These are phyloP conservation scores for Myioborus miniatus DNA, from an alignment of 2,797 vertebrate genomes.

Conservation along the genomic window DNA sequence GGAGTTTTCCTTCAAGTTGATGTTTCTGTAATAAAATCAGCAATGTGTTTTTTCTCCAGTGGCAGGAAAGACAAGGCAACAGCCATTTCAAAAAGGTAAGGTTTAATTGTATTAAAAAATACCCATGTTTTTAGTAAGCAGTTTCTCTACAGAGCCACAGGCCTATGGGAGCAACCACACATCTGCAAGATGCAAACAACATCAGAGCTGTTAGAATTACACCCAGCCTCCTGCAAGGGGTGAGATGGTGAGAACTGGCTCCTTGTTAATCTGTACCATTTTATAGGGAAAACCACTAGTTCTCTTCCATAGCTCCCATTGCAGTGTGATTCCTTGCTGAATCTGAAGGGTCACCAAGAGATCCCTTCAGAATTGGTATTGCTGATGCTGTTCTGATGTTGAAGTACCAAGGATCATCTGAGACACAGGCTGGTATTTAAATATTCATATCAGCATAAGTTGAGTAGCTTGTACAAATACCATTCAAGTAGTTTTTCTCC, in stretches of 20 bases:
- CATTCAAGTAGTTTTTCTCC: neutral
- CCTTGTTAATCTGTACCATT: neutral
- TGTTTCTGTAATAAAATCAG: neutral
- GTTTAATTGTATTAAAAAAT: conserved; percentile 77
- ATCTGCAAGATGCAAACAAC: conserved; percentile 59
- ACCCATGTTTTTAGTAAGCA: conserved; percentile 67
- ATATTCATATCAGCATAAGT: neutral
- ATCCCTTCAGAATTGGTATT: neutral
- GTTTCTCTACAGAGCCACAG: conserved; percentile 43
- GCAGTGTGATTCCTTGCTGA: neutral
- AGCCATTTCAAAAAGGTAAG: conserved; percentile 73
- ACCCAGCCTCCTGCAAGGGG: neutral
- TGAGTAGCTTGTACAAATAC: neutral
- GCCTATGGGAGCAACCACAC: conserved; percentile 11
- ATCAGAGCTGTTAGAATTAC: conserved; percentile 13
- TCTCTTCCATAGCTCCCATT: neutral
- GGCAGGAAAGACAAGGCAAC: conserved; percentile 41
- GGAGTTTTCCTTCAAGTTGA: neutral
- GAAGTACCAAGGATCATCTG: neutral
- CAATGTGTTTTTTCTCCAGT: neutral
- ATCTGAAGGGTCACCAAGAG: neutral
- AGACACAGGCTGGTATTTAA: neutral
- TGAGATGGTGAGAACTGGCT: neutral
- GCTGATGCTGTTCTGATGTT: neutral
- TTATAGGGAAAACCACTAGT: neutral